phyloP scores from a whole-genome alignment of 2,888 invertebrate genomes.

The Calameuta pallipes region DNA sequence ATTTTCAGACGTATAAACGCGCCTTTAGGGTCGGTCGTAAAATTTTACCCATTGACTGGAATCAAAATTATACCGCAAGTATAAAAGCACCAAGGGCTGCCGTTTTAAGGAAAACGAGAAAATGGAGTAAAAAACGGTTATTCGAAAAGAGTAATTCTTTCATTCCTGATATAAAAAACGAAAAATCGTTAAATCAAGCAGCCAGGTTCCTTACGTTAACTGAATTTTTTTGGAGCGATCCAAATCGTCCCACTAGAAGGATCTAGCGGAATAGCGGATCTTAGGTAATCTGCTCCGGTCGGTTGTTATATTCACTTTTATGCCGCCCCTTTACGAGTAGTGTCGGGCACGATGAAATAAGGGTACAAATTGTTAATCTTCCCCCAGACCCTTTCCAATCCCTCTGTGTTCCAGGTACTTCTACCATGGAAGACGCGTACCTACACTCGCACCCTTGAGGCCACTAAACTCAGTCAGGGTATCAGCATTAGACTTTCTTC shows the following conservation, averaged over 20 bases:
- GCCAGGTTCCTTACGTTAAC: no score
- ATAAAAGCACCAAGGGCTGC: neutral
- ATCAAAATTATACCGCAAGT: neutral
- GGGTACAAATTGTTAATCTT: conserved; percentile 30
- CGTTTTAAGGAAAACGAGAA: neutral
- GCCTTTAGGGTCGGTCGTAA: neutral
- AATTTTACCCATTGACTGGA: neutral
- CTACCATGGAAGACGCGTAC: conserved; percentile 10
- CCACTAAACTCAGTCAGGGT: conserved; percentile 26
- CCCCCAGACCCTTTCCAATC: conserved; percentile 9
- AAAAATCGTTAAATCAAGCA: no score
- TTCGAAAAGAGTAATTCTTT: neutral
- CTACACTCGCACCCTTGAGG: conserved; percentile 20
- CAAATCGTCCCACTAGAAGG: neutral
- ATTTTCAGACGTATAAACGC: neutral
- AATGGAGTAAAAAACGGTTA: neutral
- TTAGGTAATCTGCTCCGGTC: conserved; percentile 25
- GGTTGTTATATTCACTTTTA: conserved; percentile 32
- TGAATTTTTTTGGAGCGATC: neutral
- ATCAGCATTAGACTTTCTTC: conserved; percentile 17
- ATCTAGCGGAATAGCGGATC: conserved; percentile 6
- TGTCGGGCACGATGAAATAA: conserved; percentile 28
- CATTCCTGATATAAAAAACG: neutral
- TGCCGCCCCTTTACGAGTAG: conserved; percentile 27
- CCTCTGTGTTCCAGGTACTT: neutral